Base-by-base conservation (phyloP, 1,140 invertebrate species). In the Scaptomyza graminum region DNA sequence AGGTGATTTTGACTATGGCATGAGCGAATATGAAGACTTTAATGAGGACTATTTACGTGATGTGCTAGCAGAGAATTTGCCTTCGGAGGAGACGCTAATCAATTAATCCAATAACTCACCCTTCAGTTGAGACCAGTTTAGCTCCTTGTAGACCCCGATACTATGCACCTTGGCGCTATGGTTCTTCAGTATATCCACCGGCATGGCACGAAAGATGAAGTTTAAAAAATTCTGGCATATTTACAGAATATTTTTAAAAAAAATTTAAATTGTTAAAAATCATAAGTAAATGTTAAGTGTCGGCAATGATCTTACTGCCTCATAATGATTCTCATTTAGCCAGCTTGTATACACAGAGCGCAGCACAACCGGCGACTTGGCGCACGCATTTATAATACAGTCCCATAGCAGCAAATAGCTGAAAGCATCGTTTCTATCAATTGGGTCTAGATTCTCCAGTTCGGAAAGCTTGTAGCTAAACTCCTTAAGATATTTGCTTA, bases 381-480 rank as follows among this genome's bases (percentile, higher is more conserved):
- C 93, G 82, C 96, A 95, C 51, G 96, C 94, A 28, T 94, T 92
- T n/a, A 97, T 85, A 9, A 96, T 84, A 46, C 95, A 92, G 76
- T 94, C 93, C 96, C 97, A 98, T 3, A 94, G 87, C 0, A 97
- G 90, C 34, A 97, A 91, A 92, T 96, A 97, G 15, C 79, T 79
- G 0, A 76, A 76, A 1, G 73, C 84, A 15, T 77, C 68, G 22
- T 91, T 71, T 28, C 52, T 63, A 12, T 91, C 66, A n/a, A 92
- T 90, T 1, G 65, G 51, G 22, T 76, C 65, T n/a, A 91, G 63
- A 50, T 91, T 75, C 16, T 78, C 77, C 28, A 92, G 54, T 55
- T 92, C 91, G 0, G 76, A 76, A 1, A 89, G 50, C 66, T 92
- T 92, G 49, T 90, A 92, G 6, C 75, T 91, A n/a, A 91, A 92